Evolutionary conservation across 2,797 vertebrate species (phyloP).

Genomic region (Acipenser transmontanus): DNA sequence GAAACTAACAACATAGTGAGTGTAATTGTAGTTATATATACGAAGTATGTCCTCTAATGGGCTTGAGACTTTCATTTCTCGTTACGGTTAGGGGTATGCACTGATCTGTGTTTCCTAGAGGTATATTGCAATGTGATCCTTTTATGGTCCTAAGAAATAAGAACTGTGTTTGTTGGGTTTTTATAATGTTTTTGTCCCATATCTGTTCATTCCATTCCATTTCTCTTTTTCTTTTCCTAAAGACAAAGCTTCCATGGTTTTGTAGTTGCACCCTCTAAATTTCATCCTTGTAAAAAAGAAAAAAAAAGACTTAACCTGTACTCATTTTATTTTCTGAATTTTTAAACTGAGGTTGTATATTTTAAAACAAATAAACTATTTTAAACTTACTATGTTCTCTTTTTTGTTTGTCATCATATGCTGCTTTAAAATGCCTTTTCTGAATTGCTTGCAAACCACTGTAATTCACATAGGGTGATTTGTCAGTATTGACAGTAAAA

Average conservation of each 20-base stretch:
- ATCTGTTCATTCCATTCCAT: conserved; percentile 20
- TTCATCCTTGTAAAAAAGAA: conserved; percentile 35
- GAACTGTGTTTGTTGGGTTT: conserved; percentile 1
- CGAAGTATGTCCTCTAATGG: too few species aligned
- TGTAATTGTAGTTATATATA: too few species aligned
- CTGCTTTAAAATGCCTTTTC: not conserved
- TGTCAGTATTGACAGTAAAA: too few species aligned
- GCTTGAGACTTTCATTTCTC: too few species aligned
- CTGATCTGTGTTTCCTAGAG: too few species aligned
- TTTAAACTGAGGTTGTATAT: conserved; percentile 86
- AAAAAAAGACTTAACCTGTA: conserved; percentile 72
- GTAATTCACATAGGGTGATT: not conserved
- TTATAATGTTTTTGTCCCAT: conserved; percentile 7
- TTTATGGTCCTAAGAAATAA: conserved; percentile 5
- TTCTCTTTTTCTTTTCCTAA: conserved; percentile 17
- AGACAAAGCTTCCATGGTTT: conserved; percentile 24
- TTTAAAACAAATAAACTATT: conserved; percentile 96
- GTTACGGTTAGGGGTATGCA: too few species aligned
- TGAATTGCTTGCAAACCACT: too few species aligned
- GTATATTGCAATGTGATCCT: conserved; percentile 22
- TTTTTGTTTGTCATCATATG: not conserved
- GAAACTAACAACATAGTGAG: too few species aligned
- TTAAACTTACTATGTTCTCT: conserved; percentile 61
- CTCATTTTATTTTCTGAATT: conserved; percentile 80
- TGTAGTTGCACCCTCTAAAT: conserved; percentile 25